Percentiles rank a stretch among this genome's conserved stretches.
These are phyloP conservation scores for Podarcis raffonei DNA, from an alignment of 2,113 vertebrate species.

Conservation along the genomic window DNA sequence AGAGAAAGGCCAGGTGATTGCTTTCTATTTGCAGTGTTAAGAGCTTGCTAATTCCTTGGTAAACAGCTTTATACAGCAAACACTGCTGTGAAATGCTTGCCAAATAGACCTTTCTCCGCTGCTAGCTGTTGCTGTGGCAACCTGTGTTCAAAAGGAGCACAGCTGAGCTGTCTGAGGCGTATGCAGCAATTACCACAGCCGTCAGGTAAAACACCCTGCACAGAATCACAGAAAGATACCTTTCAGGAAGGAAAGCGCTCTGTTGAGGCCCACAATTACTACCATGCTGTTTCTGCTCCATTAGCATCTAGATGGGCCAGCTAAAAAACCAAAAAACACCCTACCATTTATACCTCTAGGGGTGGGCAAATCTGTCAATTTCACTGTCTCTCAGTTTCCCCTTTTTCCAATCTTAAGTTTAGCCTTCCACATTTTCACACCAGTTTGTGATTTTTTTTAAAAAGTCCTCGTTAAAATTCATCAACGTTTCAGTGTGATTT, in stretches of 20 bases:
- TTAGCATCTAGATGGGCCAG: not conserved
- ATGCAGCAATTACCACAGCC: not conserved
- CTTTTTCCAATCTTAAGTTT: no score
- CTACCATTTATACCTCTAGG: not conserved
- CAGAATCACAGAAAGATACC: conserved; percentile 4
- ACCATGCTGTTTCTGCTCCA: not conserved
- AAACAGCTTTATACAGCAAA: conserved; percentile 35
- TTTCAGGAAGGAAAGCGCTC: not conserved
- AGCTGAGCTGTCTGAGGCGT: not conserved
- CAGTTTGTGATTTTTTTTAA: no score
- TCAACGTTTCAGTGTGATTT: not conserved
- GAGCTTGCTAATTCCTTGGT: conserved; percentile 43
- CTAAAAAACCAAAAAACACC: not conserved
- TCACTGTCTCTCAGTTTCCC: no score
- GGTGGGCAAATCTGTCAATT: no score
- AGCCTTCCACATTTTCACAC: no score
- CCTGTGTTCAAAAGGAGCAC: conserved; percentile 26
- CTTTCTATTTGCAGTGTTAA: conserved; percentile 30
- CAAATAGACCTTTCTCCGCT: not conserved
- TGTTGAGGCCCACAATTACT: not conserved
- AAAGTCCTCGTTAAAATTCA: no score
- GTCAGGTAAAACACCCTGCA: not conserved
- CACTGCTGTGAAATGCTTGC: accelerated
- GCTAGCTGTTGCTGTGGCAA: conserved; percentile 53
- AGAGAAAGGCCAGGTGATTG: not conserved